phyloP scores from a whole-genome alignment of 1,140 invertebrate species.

The Nebria ingens region DNA sequence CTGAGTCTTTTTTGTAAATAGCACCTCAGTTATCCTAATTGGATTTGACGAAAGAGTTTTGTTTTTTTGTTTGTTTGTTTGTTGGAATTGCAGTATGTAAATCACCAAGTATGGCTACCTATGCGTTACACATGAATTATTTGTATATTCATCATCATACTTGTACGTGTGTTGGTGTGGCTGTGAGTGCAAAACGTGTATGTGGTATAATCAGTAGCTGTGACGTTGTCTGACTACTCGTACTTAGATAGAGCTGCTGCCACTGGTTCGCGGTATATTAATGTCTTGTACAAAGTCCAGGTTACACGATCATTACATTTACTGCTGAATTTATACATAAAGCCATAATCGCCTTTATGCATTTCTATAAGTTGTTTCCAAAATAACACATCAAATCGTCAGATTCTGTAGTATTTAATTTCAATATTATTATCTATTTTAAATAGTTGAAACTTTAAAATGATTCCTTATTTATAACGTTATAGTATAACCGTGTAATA shows the following conservation, averaged over 20 bases:
- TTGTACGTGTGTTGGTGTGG: not conserved
- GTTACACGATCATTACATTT: not conserved
- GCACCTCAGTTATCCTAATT: not conserved
- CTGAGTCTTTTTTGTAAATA: no score
- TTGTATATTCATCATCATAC: not conserved
- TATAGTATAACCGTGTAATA: not conserved
- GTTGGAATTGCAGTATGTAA: no score
- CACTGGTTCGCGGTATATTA: not conserved
- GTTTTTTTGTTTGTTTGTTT: no score
- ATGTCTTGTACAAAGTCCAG: not conserved
- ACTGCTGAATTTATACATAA: not conserved
- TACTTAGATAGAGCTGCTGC: no score
- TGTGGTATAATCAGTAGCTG: not conserved
- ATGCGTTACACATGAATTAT: not conserved
- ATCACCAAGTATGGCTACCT: no score
- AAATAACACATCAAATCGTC: not conserved
- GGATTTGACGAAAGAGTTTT: no score
- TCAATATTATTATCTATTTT: not conserved
- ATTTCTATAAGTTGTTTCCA: no score
- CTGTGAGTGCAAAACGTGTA: not conserved
- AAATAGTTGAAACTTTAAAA: not conserved
- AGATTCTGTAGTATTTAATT: not conserved
- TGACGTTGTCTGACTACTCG: not conserved
- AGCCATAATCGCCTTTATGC: no score
- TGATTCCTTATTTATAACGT: not conserved